Evolutionary conservation across 2,113 vertebrate genomes (phyloP).

Genomic region (Oostethus manadensis): DNA sequence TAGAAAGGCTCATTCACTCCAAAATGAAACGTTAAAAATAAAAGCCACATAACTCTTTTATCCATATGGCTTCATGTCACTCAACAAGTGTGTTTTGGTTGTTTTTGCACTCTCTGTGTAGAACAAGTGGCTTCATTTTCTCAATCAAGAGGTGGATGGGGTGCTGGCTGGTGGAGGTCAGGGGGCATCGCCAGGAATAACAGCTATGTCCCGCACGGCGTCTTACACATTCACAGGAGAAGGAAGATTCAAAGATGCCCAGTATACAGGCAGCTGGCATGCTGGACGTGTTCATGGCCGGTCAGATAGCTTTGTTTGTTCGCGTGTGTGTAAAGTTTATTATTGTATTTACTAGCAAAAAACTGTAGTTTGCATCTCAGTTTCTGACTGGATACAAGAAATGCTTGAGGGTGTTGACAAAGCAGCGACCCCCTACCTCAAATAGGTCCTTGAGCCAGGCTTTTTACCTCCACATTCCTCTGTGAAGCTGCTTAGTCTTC

Average conservation of each 20-base stretch:
- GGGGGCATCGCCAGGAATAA: conserved; percentile 56
- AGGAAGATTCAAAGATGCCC: conserved; percentile 84
- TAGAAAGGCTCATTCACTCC: conserved; percentile 2
- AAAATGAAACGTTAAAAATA: background rate
- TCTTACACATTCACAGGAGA: conserved; percentile 88
- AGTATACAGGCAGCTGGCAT: conserved; percentile 87
- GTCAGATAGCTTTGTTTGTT: conserved; percentile 53
- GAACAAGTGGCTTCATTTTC: conserved; percentile 89
- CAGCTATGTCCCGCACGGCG: conserved; percentile 83
- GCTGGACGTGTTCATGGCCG: conserved; percentile 90
- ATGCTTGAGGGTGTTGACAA: too few species aligned
- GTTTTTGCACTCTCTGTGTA: conserved; percentile 34
- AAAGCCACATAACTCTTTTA: background rate
- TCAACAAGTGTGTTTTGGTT: background rate
- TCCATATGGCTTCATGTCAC: background rate
- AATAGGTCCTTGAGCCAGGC: background rate
- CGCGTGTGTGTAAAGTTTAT: background rate
- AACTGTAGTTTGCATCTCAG: background rate
- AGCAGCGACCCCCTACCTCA: background rate
- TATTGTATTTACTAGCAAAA: background rate
- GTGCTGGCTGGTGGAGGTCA: conserved; percentile 75
- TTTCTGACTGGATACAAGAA: background rate
- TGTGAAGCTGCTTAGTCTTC: background rate
- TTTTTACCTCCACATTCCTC: background rate
- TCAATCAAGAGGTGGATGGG: conserved; percentile 91